phyloP scores from a whole-genome alignment of 2,888 invertebrate genomes.

The Epistrophe grossulariae region DNA sequence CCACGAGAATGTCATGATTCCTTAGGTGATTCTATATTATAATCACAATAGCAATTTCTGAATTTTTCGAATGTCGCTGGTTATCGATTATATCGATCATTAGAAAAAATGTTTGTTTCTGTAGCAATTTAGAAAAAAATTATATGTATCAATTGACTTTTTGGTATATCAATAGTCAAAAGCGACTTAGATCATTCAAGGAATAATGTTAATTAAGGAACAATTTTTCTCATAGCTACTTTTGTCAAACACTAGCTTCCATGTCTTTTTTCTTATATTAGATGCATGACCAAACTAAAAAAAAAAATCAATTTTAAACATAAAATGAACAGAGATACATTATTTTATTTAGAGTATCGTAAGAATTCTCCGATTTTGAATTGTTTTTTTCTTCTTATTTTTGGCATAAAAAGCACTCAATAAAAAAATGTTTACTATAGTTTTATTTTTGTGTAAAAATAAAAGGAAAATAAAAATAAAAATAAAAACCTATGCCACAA shows the following conservation, averaged over 20 bases:
- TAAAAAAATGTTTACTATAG: constrained; percentile 19
- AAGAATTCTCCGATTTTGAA: constrained; percentile 20
- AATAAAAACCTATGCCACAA: constrained; percentile 30
- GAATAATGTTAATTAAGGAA: background rate
- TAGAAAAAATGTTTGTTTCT: too few relatives aligned
- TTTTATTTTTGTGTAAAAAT: constrained; percentile 16
- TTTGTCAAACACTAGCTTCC: background rate
- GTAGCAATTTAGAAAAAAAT: too few relatives aligned
- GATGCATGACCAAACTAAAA: background rate
- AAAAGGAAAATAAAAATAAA: constrained; percentile 28
- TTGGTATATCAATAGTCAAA: background rate
- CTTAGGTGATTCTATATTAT: too few relatives aligned
- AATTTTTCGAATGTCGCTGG: too few relatives aligned
- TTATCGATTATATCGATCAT: too few relatives aligned
- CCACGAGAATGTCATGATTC: too few relatives aligned
- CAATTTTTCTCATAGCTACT: background rate
- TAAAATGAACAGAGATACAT: background rate
- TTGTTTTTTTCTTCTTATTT: constrained; percentile 1
- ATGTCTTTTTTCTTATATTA: background rate
- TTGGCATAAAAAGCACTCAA: constrained; percentile 60
- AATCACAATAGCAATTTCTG: too few relatives aligned
- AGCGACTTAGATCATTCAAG: background rate
- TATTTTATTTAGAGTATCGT: background rate
- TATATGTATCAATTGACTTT: too few relatives aligned
- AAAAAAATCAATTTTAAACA: constrained; percentile 1